Conservation (phyloP, 1,140 invertebrate species). For the Drosophila ananassae region DNA sequence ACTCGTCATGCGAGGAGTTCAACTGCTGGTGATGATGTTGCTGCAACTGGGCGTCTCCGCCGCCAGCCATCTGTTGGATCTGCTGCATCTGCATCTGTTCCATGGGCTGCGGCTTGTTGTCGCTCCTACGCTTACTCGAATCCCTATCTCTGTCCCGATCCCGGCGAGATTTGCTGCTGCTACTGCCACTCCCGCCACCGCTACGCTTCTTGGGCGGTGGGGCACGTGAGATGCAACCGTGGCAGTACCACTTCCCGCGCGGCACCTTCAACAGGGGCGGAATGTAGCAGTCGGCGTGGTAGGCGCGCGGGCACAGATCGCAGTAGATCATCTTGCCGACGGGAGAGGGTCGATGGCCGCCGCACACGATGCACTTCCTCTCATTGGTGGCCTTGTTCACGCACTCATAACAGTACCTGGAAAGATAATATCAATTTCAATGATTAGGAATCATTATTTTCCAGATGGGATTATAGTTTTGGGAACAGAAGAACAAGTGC, state of each 20-base stretch:
- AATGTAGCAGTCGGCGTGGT: slow-evolving; percentile 96
- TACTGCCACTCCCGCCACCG: slow-evolving; percentile 40
- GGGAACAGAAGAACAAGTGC: slow-evolving; percentile 21
- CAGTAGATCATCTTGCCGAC: slow-evolving; percentile 92
- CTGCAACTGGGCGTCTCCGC: slow-evolving; percentile 41
- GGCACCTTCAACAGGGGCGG: slow-evolving; percentile 94
- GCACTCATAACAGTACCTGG: slow-evolving; percentile 97
- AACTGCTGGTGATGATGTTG: slow-evolving; percentile 56
- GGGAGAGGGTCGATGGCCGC: slow-evolving; percentile 87
- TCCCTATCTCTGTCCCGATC: slow-evolving; percentile 59
- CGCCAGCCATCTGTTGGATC: slow-evolving; percentile 14
- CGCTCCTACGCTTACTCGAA: slow-evolving; percentile 61
- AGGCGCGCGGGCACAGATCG: slow-evolving; percentile 94
- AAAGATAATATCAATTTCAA: slow-evolving; percentile 20
- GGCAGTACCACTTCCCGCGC: slow-evolving; percentile 94
- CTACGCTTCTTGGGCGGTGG: slow-evolving; percentile 87
- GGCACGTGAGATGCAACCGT: slow-evolving; percentile 91
- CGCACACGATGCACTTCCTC: slow-evolving; percentile 94
- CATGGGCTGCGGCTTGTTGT: slow-evolving; percentile 49
- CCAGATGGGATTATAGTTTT: not conserved
- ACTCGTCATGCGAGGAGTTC: slow-evolving; percentile 84
- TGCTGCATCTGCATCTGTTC: slow-evolving; percentile 52
- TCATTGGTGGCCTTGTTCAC: slow-evolving; percentile 97
- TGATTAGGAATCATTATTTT: too few species aligned
- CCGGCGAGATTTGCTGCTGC: slow-evolving; percentile 71